Percentiles rank a stretch among this genome's conserved stretches.
These are phyloP conservation scores for Nycticryphes semicollaris DNA, from an alignment of 2,113 vertebrate species.

Conservation along the genomic window DNA sequence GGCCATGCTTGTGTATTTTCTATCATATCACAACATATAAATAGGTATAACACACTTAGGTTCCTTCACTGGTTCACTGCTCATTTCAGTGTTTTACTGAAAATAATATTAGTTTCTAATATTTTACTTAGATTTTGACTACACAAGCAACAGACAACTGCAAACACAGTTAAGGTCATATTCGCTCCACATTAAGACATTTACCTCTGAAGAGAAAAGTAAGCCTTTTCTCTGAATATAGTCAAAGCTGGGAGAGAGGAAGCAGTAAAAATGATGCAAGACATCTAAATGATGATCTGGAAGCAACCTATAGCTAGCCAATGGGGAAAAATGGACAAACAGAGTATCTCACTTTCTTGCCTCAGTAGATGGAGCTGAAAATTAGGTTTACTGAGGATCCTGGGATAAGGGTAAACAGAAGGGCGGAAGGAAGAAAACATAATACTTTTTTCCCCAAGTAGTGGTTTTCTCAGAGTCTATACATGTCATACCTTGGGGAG, in stretches of 20 bases:
- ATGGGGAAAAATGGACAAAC: background rate
- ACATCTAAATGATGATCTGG: background rate
- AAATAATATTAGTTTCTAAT: background rate
- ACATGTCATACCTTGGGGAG: accelerated
- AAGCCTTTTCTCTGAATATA: background rate
- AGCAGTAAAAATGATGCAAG: background rate
- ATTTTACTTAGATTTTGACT: background rate
- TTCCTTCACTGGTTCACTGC: background rate
- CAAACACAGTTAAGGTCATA: background rate
- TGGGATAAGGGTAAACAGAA: background rate
- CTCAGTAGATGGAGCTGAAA: background rate
- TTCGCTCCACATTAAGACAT: background rate
- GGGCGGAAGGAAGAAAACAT: background rate
- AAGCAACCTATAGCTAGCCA: background rate
- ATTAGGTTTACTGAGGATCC: background rate
- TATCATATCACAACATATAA: background rate
- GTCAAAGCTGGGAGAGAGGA: background rate
- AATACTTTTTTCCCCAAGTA: background rate
- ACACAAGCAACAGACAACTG: background rate
- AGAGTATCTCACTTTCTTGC: background rate
- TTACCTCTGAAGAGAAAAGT: background rate
- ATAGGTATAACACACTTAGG: background rate
- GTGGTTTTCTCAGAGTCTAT: background rate
- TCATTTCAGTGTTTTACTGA: background rate
- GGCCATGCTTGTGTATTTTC: background rate